Evolutionary conservation across 2,113 vertebrate species (phyloP), one percentile per base, ranked within the genome.

Genomic region (Chaenogobius annularis): DNA sequence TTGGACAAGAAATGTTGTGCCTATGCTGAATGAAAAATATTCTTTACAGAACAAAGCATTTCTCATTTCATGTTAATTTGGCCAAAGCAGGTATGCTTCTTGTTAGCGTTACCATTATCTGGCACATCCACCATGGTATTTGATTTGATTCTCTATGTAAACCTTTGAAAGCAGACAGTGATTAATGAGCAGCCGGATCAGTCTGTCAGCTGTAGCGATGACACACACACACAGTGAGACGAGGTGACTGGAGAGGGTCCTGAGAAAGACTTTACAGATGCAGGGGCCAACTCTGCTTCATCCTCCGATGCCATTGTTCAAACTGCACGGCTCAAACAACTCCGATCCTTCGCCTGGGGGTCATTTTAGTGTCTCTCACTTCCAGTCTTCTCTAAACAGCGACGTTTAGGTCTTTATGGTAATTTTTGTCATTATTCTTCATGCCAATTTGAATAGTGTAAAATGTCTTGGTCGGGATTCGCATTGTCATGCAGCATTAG

Each of bases 181-280:
- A 79, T 74, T 82, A 77, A 74, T 69, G 47, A 47, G 76, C 35
- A 72, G 72, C n/a, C 52, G 66, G 48, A 77, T 59, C 73, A 67
- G 78, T 64, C 82, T 75, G 75, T 78, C 79, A 78, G 65, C 59
- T 64, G 67, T 23, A 59, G 62, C 59, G 26, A 74, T 80, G 71
- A 77, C 68, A 80, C 74, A 77, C 72, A 77, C 72, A 35, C 17
- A 65, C 69, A 46, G 64, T 19, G 10, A 69, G 59, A 63, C 19
- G n/a, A 74, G 70, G 47, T 17, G 11, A 61, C 58, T n/a, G 10
- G 48, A 68, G 26, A 7, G 61, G 31, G 46, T 54, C 61, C 63
- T 22, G 48, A 64, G 66, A 50, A 70, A 68, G 48, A 54, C 55
- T 48, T 77, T 54, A 69, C 73, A 79, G 73, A 79, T 74, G 70